These are phyloP conservation scores for Centropyge bicolor DNA, from an alignment of 2,797 vertebrate species.

Conservation along the genomic window DNA sequence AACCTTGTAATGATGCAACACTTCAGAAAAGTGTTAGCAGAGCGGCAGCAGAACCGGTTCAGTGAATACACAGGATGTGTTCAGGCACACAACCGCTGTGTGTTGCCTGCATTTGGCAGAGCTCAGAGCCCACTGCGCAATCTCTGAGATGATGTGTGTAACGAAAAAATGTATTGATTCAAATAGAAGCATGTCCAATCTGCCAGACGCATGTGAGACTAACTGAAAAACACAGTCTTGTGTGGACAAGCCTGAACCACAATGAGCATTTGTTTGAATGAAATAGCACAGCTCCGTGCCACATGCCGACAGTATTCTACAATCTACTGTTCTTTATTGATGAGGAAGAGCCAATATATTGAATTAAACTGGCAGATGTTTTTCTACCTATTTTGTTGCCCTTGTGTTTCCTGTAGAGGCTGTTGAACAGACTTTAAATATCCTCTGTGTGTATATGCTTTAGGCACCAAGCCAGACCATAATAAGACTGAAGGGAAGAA, in stretches of 20 bases:
- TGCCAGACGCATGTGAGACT: too few species aligned
- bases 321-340: neutral
- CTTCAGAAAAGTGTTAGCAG: neutral
- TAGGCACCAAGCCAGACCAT: slow-evolving; percentile 78
- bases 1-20: neutral
- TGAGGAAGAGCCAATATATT: neutral
- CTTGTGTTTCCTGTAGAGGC: neutral
- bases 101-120: too few species aligned
- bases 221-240: neutral
- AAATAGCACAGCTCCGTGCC: neutral
- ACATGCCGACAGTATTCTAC: neutral
- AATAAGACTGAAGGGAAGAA: slow-evolving; percentile 77
- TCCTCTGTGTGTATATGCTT: slow-evolving; percentile 22
- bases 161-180: neutral
- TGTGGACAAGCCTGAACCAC: neutral
- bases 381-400: neutral
- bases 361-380: neutral
- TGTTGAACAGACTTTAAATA: neutral
- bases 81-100: too few species aligned
- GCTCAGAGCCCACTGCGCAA: neutral
- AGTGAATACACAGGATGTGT: too few species aligned
- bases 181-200: neutral
- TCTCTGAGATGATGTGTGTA: too few species aligned
- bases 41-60: too few species aligned
- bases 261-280: neutral